Evolutionary conservation across 2,797 vertebrate genomes (phyloP).

Genomic region (Catostomus latipinnis): DNA sequence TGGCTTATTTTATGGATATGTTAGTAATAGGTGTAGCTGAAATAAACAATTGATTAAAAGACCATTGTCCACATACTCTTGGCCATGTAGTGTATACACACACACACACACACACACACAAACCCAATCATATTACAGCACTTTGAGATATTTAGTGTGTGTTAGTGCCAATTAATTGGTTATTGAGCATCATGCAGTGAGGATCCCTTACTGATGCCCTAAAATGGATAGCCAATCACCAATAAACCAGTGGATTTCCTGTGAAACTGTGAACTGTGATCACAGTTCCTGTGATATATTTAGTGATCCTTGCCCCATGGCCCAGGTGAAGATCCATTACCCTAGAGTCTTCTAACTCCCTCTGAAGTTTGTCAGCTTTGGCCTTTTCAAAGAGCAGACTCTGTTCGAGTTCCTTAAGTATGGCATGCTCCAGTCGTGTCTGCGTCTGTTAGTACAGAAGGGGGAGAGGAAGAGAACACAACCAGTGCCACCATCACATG

Average conservation of each 20-base stretch:
- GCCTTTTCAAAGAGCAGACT: slow-evolving; percentile 96
- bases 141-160: slow-evolving; percentile 11
- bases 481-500: slow-evolving; percentile 99
- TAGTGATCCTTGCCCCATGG: slow-evolving; percentile 24
- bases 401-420: slow-evolving; percentile 94
- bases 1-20: too few relatives aligned
- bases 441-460: slow-evolving; percentile 98
- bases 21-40: too few relatives aligned
- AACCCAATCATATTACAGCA: slow-evolving; percentile 9
- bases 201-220: slow-evolving; percentile 6
- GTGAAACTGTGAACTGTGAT: neutral
- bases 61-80: neutral
- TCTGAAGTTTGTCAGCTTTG: slow-evolving; percentile 99
- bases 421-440: slow-evolving; percentile 95
- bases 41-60: neutral
- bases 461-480: slow-evolving; percentile 98
- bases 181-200: slow-evolving; percentile 26
- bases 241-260: neutral
- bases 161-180: neutral
- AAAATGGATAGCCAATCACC: neutral
- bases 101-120: too few relatives aligned
- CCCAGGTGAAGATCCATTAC: slow-evolving; percentile 91
- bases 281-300: neutral
- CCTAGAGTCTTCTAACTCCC: slow-evolving; percentile 97
- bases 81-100: neutral